Base-by-base conservation (phyloP, 2,888 invertebrate species). In the Priocnemis perturbator region DNA sequence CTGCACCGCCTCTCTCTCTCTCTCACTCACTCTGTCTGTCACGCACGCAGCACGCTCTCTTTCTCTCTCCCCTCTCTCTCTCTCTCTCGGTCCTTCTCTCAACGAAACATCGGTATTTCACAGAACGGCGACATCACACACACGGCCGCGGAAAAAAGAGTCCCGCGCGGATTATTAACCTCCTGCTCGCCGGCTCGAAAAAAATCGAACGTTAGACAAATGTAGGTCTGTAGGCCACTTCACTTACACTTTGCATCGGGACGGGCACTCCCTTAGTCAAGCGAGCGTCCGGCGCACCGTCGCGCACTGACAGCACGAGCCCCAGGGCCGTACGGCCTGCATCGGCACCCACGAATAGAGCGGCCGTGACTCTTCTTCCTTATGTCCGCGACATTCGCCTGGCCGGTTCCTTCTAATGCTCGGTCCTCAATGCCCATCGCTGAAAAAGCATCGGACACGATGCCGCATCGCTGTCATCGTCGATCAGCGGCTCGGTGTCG, bases 161-260 rank as follows among this genome's bases (percentile, higher is more conserved):
- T 55, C 60, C 69, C 74, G 71, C 81, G 71, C 69, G 76, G 72
- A 80, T 76, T 74, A 69, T 78, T 78, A 81, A 81, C 77, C 76
- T 77, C 77, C 73, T 71, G 71, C 71, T 74, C 68, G 71, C 64
- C 76, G 78, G 69, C 69, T 71, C 76, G 78, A 77, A 77, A 80
- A 79, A 80, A 80, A 81, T 80, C 78, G 92, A 92, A 92, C 91
- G 91, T 92, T 92, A 91, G 91, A 91, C 91, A 91, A 94, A 95
- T 94, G 94, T 95, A 94, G 95, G 95, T 95, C 94, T 94, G 93
- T 95, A 94, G 95, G 95, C 94, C 95, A 95, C 94, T 94, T 93
- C 93, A 93, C 94, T 93, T 94, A 93, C 93, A 94, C 94, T 93
- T 92, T 93, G 92, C 93, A 93, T 92, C 93, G 92, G 78, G 92